Conservation (phyloP, 2,888 invertebrate species). For the Oscheius sp. region DNA sequence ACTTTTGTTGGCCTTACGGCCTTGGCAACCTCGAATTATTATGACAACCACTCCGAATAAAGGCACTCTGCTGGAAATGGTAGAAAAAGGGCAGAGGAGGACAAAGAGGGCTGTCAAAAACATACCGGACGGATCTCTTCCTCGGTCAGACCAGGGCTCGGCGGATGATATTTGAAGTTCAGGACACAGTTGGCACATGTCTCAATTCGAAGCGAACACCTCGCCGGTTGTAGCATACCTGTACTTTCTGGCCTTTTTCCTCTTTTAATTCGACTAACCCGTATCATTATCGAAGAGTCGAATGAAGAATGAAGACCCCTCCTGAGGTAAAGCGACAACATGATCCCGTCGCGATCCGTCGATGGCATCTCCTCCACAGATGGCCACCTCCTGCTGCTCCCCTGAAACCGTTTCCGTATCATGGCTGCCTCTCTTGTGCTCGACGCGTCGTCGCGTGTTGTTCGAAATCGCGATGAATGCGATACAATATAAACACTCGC, state of each 20-base stretch:
- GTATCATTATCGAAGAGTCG: constrained; percentile 27
- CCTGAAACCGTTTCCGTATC: constrained; percentile 13
- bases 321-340: constrained; percentile 26
- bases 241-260: neutral
- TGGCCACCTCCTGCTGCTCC: constrained; percentile 3
- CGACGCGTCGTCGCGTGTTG: constrained; percentile 1
- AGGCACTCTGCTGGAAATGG: constrained; percentile 21
- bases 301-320: constrained; percentile 3
- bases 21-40: constrained; percentile 25
- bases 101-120: neutral
- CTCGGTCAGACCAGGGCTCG: constrained; percentile 40
- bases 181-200: constrained; percentile 50
- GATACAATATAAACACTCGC: constrained; percentile 22
- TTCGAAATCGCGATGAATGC: constrained; percentile 27
- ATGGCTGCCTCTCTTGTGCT: neutral
- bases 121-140: constrained; percentile 43
- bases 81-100: too few species aligned
- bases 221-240: constrained; percentile 30
- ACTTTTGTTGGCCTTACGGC: neutral
- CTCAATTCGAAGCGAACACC: constrained; percentile 47
- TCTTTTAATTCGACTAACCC: constrained; percentile 8
- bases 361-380: constrained; percentile 19
- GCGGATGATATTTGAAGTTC: constrained; percentile 40
- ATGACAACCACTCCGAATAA: constrained; percentile 22
- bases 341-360: constrained; percentile 22